Percentiles rank a stretch among this genome's conserved stretches.
These are phyloP conservation scores for Gandaritis pyraliata DNA, from an alignment of 2,888 invertebrate species.

Conservation along the genomic window DNA sequence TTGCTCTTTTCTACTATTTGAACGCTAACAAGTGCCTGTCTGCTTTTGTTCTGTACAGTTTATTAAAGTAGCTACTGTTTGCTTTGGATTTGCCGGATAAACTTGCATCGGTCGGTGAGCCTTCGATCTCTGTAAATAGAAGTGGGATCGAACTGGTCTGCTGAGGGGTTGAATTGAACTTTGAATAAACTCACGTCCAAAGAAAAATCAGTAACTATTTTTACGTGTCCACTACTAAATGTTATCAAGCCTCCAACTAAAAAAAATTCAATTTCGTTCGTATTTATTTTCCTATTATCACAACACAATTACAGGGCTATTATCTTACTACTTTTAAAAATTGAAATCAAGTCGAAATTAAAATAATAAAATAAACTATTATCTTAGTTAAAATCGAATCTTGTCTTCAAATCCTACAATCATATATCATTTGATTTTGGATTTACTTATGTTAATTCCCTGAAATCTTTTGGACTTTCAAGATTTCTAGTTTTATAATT, in stretches of 20 bases:
- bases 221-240: neutral
- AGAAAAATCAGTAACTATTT: neutral
- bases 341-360: too few species aligned
- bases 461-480: too few species aligned
- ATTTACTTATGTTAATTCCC: too few species aligned
- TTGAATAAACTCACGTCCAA: slow-evolving; percentile 15
- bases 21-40: slow-evolving; percentile 61
- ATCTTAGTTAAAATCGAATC: too few species aligned
- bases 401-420: too few species aligned
- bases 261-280: too few species aligned
- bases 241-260: neutral
- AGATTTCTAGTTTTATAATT: too few species aligned
- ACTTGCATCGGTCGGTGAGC: slow-evolving; percentile 38
- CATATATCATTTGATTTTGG: too few species aligned
- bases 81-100: slow-evolving; percentile 51
- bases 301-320: too few species aligned
- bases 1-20: slow-evolving; percentile 78
- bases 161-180: slow-evolving; percentile 21
- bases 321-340: too few species aligned
- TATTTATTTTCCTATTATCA: too few species aligned
- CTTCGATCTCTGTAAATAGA: slow-evolving; percentile 34
- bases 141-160: slow-evolving; percentile 28
- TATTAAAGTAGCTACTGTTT: slow-evolving; percentile 53
- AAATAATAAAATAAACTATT: too few species aligned
- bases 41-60: slow-evolving; percentile 56